Evolutionary conservation across 2,113 vertebrate genomes (phyloP).

Genomic region (Pampusana beccarii): DNA sequence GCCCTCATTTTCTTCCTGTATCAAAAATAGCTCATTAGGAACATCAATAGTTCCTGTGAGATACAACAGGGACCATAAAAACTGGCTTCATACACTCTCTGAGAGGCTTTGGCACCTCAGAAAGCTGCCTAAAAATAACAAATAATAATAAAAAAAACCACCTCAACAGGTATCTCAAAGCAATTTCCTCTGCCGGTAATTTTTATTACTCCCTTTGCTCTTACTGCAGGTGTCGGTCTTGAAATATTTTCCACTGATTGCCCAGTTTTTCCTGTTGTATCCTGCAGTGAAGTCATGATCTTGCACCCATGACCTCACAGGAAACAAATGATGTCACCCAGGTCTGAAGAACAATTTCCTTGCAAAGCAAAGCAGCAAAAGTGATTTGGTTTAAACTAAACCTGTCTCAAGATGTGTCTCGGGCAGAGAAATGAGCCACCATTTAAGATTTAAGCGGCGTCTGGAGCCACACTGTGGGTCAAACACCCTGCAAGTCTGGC

Average conservation of each 20-base stretch:
- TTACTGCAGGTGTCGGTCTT: constrained; percentile 21
- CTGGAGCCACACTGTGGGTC: constrained; percentile 3
- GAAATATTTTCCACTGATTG: constrained; percentile 47
- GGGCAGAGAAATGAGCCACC: neutral
- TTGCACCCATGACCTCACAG: constrained; percentile 52
- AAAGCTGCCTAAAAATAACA: constrained; percentile 33
- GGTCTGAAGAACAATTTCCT: neutral
- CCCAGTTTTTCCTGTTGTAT: constrained; percentile 7
- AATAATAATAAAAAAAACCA: neutral
- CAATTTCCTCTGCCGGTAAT: constrained; percentile 56
- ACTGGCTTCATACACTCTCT: neutral
- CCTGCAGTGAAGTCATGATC: constrained; percentile 30
- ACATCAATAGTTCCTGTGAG: constrained; percentile 37
- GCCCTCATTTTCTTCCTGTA: constrained; percentile 8
- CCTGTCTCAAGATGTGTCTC: neutral
- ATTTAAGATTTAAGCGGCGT: neutral
- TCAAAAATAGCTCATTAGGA: constrained; percentile 33
- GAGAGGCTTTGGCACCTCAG: neutral
- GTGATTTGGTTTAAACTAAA: neutral
- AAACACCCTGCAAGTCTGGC: neutral
- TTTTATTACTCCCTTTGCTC: constrained; percentile 63
- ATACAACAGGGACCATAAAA: neutral
- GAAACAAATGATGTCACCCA: constrained; percentile 44
- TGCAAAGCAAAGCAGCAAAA: neutral
- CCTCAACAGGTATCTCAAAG: constrained; percentile 45